Evolutionary conservation across 1,140 invertebrate species (phyloP).

Genomic region (Leptinotarsa lineolata): DNA sequence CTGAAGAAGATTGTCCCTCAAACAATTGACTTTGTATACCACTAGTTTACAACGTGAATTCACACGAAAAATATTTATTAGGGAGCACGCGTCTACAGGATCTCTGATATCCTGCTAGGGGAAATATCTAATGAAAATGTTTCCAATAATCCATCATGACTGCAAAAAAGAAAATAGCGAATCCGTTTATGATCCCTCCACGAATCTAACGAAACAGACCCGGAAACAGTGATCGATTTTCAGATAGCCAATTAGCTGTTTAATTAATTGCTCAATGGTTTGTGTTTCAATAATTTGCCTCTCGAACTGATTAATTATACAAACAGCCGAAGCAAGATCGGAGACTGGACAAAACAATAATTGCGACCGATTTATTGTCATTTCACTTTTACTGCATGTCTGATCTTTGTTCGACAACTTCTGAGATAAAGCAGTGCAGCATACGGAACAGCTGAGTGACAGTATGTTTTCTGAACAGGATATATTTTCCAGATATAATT

Average conservation of each 20-base stretch:
- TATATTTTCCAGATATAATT: no score
- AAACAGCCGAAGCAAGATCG: conserved; percentile 10
- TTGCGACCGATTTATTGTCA: conserved; percentile 15
- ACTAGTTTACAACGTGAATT: not conserved
- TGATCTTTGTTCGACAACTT: not conserved
- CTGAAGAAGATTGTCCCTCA: no score
- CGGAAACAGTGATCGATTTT: not conserved
- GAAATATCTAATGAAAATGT: not conserved
- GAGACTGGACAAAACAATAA: conserved; percentile 15
- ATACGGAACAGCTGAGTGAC: no score
- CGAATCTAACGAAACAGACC: not conserved
- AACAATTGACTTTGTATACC: no score
- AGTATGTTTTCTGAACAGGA: no score
- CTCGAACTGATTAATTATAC: conserved; percentile 14
- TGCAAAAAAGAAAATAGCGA: not conserved
- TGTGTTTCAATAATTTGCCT: conserved; percentile 5
- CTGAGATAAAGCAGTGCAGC: no score
- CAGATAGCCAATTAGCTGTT: conserved; percentile 8
- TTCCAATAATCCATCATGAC: not conserved
- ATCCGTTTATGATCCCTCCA: not conserved
- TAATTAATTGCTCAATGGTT: conserved; percentile 6
- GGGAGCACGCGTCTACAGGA: not conserved
- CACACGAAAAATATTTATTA: not conserved
- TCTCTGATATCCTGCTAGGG: no score
- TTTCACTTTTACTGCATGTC: conserved; percentile 1